These are phyloP conservation scores for Scaptodrosophila latifasciaeformis DNA, from an alignment of 2,888 invertebrate genomes.

Conservation along the genomic window DNA sequence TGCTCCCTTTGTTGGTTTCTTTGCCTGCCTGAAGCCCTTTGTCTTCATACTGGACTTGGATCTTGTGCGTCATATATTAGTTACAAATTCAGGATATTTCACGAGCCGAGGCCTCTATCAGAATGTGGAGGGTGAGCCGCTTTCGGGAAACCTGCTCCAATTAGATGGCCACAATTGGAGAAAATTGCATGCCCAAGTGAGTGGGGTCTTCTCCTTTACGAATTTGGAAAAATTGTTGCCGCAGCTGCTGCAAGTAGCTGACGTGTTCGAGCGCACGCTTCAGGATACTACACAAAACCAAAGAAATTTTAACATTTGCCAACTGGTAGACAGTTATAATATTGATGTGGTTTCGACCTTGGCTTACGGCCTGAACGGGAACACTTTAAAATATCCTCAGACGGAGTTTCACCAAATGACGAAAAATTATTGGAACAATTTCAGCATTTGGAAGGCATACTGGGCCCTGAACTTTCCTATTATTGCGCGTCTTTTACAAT, in stretches of 20 bases:
- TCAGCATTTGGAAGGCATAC: constrained; percentile 50
- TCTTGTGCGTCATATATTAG: constrained; percentile 63
- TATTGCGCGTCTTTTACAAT: constrained; percentile 53
- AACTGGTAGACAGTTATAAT: constrained; percentile 75
- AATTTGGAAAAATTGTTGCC: constrained; percentile 62
- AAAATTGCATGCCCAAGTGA: constrained; percentile 58
- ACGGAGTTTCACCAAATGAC: constrained; percentile 70
- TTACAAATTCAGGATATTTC: constrained; percentile 67
- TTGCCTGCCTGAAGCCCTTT: constrained; percentile 60
- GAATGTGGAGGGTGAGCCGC: constrained; percentile 69
- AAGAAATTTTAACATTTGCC: constrained; percentile 70
- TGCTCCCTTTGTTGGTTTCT: constrained; percentile 71
- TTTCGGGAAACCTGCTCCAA: constrained; percentile 73
- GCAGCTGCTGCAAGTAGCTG: constrained; percentile 49
- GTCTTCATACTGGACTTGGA: constrained; percentile 69
- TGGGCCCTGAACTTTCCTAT: constrained; percentile 56
- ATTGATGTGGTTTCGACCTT: constrained; percentile 76
- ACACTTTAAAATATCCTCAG: constrained; percentile 70
- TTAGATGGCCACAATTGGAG: constrained; percentile 74
- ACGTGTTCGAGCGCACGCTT: constrained; percentile 33
- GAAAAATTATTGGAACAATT: constrained; percentile 40
- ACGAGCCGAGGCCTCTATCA: constrained; percentile 69
- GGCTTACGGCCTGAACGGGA: constrained; percentile 75
- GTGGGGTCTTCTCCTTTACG: constrained; percentile 58
- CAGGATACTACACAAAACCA: constrained; percentile 58